Evolutionary conservation across 2,888 invertebrate species (phyloP), one percentile per base, ranked within the genome.

Genomic region (Hydriomena furcata): DNA sequence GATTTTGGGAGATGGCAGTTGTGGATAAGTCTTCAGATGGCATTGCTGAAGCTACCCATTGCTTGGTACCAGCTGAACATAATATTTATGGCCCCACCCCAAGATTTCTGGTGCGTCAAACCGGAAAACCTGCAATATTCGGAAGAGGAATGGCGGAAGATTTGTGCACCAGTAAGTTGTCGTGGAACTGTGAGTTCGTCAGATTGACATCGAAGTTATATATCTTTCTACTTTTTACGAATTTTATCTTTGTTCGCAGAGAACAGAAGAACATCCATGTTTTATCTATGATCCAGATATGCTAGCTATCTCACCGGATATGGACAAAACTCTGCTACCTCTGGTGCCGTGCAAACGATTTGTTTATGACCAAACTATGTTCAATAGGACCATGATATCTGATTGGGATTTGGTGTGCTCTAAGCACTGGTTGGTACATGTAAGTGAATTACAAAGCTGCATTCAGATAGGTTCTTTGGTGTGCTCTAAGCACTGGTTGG

Each of bases 401-500:
- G 93, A 94, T 76, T 94, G 93, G 93, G 73, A 92, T 76, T 81
- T 94, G 55, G 93, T 94, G 10, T 94, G 94, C 68, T 84, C 88
- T 4, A 85, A 84, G 34, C 91, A 90, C 65, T 90, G 91, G 82
- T 73, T 92, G 55, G 80, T 91, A 31, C 92, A 93, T 66, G 83
- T 61, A 40, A 24, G 60, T 50, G n/a, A n/a, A n/a, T n/a, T n/a
- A n/a, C n/a, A n/a, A n/a, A n/a, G n/a, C n/a, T n/a, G n/a, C n/a
- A n/a, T n/a, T n/a, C n/a, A n/a, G n/a, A n/a, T n/a, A n/a, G n/a
- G n/a, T n/a, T n/a, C n/a, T 76, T 81, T 94, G 55, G 93, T 94
- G 10, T 94, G 94, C 68, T 84, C 88, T 4, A 85, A 84, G 34
- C 91, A 90, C 65, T 90, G 91, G 82, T 73, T 92, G 55, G 80